Evolutionary conservation across 2,888 invertebrate species (phyloP), one percentile per base, ranked within the genome.

Genomic region (Nemurella pictetii): DNA sequence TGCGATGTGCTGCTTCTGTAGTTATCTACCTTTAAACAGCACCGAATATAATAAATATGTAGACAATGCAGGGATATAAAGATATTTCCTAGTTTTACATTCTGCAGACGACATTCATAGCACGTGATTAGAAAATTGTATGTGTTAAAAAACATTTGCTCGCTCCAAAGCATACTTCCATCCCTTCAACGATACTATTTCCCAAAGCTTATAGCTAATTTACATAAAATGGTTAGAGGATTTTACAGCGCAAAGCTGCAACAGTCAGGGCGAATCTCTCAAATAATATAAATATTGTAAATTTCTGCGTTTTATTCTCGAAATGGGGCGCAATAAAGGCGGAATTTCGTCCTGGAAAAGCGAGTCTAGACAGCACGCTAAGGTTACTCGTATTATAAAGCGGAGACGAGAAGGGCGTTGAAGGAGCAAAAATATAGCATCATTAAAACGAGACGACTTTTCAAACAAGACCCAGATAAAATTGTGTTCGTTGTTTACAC

Each of bases 101-200:
- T 80, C 30, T 30, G 80, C 30, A 80, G 80, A 30, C 32, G 30
- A 80, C 80, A 80, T 80, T 80, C 80, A 80, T 30, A n/a, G 80
- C 32, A 80, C 80, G 80, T 80, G 80, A 80, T 80, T 32, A 80
- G 80, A 80, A 80, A 80, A 32, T n/a, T 80, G 32, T 29, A 80
- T 80, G 80, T 25, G 25, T 80, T 30, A 28, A 28, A 25, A 28
- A 75, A 75, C 75, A 75, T 28, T 75, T 28, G 28, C 28, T 75
- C 75, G 26, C 26, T 75, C 75, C 27, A 75, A 26, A 27, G 26
- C 75, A 28, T 28, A 27, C 75, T 75, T 75, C 15, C 75, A 28
- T 75, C 75, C 26, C 75, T 75, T 26, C 75, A 4, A 27, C 26
- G 75, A 15, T 26, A 26, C 28, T 75, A 75, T 26, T 28, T 75